These are phyloP conservation scores for Ceratosolen fusciceps DNA, from an alignment of 1,140 invertebrate genomes.

Conservation along the genomic window DNA sequence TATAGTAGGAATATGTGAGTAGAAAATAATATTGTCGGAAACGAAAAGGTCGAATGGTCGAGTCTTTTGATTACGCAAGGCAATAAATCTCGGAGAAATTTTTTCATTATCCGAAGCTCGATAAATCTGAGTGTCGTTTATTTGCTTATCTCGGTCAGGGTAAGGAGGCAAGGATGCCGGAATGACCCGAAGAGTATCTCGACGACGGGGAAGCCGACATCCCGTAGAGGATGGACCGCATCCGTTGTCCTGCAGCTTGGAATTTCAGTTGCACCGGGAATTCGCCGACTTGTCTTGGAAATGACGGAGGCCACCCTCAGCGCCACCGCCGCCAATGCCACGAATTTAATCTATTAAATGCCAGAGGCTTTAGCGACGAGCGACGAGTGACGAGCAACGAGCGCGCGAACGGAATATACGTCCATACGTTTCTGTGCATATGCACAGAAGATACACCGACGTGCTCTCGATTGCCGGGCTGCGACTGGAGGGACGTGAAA, in stretches of 20 bases:
- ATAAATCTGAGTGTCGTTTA: background rate
- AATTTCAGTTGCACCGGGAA: background rate
- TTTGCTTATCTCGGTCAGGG: background rate
- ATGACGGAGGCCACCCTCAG: background rate
- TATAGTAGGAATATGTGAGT: too few species aligned
- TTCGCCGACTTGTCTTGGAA: slow-evolving; percentile 6
- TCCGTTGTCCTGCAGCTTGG: background rate
- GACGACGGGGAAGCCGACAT: background rate
- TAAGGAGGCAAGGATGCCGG: background rate
- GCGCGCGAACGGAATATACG: slow-evolving; percentile 27
- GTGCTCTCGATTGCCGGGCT: background rate
- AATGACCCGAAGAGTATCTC: background rate
- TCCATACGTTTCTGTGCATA: background rate
- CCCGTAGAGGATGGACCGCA: background rate
- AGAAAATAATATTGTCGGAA: too few species aligned
- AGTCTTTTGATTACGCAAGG: background rate
- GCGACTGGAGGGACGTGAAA: background rate
- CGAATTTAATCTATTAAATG: slow-evolving; percentile 44
- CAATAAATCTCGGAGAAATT: background rate
- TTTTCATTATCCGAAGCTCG: background rate
- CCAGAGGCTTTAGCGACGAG: slow-evolving; percentile 22
- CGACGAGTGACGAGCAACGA: background rate
- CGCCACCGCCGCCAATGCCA: background rate
- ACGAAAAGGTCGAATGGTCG: too few species aligned
- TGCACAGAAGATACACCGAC: background rate